phyloP scores from a whole-genome alignment of 2,113 vertebrate species.

The Ammodytes marinus region DNA sequence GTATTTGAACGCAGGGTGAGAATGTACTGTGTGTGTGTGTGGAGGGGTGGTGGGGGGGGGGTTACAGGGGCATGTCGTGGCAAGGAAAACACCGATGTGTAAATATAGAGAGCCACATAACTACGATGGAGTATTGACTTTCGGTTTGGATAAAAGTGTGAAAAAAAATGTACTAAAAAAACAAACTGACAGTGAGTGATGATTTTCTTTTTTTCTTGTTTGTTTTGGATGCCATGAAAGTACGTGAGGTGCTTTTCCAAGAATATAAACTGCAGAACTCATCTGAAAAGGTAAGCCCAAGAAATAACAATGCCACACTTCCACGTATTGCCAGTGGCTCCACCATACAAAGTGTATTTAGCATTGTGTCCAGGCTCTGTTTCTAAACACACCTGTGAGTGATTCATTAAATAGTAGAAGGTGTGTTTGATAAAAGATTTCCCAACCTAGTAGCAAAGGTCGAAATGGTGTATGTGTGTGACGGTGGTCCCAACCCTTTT shows the following conservation, averaged over 20 bases:
- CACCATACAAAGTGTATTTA: constrained; percentile 15
- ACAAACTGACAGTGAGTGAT: constrained; percentile 51
- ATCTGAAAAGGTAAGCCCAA: neutral
- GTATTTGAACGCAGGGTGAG: no score
- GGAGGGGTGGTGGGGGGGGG: no score
- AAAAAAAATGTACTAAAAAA: constrained; percentile 57
- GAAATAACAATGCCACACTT: constrained; percentile 24
- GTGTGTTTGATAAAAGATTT: constrained; percentile 24
- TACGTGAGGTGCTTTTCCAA: constrained; percentile 53
- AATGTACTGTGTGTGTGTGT: no score
- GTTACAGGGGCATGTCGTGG: constrained; percentile 62
- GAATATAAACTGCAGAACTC: constrained; percentile 29
- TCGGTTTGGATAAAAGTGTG: constrained; percentile 39
- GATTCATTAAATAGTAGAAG: constrained; percentile 37
- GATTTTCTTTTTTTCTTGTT: constrained; percentile 10
- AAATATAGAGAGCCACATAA: constrained; percentile 24
- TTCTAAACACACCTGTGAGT: constrained; percentile 33
- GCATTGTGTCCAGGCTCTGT: constrained; percentile 6
- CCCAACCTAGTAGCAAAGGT: neutral
- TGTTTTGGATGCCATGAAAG: constrained; percentile 34
- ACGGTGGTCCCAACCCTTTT: neutral
- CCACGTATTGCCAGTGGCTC: constrained; percentile 26
- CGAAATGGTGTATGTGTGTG: constrained; percentile 3
- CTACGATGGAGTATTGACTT: constrained; percentile 44
- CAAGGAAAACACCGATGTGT: constrained; percentile 45